Conservation (phyloP, 2,113 vertebrate genomes). For the Cheirogaleus medius region DNA sequence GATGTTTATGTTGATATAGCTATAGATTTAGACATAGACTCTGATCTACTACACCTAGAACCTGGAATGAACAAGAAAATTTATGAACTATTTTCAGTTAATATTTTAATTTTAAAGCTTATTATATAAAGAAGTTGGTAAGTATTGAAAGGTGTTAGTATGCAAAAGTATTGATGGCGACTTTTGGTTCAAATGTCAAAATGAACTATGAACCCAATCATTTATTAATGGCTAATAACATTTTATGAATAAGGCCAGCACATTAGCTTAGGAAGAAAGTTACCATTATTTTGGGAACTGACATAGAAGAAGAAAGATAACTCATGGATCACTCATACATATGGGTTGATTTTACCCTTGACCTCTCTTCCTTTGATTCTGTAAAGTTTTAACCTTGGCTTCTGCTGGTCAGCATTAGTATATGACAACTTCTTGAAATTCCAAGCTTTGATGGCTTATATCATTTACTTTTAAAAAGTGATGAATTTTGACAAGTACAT, state of each 20-base stretch:
- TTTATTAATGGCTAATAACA: background rate
- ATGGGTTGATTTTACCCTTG: background rate
- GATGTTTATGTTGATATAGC: background rate
- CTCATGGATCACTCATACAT: background rate
- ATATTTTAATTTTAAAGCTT: background rate
- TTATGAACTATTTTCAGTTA: background rate
- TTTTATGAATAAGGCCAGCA: background rate
- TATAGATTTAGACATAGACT: background rate
- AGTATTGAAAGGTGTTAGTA: background rate
- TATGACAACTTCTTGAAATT: background rate
- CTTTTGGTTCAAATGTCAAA: background rate
- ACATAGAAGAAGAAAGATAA: background rate
- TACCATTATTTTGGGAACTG: background rate
- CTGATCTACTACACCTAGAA: background rate
- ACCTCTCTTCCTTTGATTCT: background rate
- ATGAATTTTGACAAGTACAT: background rate
- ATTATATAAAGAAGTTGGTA: background rate
- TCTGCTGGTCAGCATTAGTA: background rate
- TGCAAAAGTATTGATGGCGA: background rate
- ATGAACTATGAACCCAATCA: background rate
- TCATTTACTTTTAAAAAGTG: background rate
- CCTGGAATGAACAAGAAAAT: constrained; percentile 14
- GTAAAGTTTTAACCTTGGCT: background rate
- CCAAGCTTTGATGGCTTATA: background rate
- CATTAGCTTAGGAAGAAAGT: background rate